Base-by-base conservation (phyloP, 2,888 invertebrate genomes). In the Marronus borbonicus region DNA sequence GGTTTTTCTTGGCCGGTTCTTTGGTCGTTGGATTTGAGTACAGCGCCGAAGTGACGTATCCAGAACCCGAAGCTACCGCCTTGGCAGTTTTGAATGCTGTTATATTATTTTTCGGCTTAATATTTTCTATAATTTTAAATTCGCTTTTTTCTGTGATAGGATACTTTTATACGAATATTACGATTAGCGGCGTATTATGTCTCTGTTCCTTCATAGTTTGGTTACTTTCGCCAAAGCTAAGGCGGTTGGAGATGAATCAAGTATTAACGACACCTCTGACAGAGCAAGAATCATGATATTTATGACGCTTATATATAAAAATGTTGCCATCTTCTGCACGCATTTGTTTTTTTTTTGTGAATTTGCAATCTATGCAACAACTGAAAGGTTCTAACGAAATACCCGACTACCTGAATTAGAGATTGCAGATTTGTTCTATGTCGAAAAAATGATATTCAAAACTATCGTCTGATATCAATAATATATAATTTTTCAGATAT, bases 1-100 rank as follows among this genome's bases (percentile, higher is more conserved):
- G 98, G 80, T 98, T 98, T 90, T 98, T 98, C 89, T 96, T 98
- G 96, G 97, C 97, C 20, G 98, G 98, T 24, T 98, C 97, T 86
- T 89, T 98, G 76, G 97, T 98, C 0, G 95, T 98, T 31, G 98
- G 98, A 1, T 98, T 97, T 89, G 98, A 98, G 88, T 97, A 97
- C 85, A 97, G 97, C 1, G 96, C 98, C 0, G 98, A 98, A 89
- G 90, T 98, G 39, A 98, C 98, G 0, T 98, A 96, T 86, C 98
- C 98, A 0, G 96, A 97, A 86, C 96, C 98, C 0, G 98, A 99
- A 89, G 97, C 97, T 12, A 97, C 97, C 0, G 95, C 97, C 0
- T 95, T 97, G 3, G 98, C 98, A 0, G 89, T 98, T 55, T 90
- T 99, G 66, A 98, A 98, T 87, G 97, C 97, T 10, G 94, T 92